phyloP scores from a whole-genome alignment of 1,140 invertebrate genomes.

The Phymastichus coffea region DNA sequence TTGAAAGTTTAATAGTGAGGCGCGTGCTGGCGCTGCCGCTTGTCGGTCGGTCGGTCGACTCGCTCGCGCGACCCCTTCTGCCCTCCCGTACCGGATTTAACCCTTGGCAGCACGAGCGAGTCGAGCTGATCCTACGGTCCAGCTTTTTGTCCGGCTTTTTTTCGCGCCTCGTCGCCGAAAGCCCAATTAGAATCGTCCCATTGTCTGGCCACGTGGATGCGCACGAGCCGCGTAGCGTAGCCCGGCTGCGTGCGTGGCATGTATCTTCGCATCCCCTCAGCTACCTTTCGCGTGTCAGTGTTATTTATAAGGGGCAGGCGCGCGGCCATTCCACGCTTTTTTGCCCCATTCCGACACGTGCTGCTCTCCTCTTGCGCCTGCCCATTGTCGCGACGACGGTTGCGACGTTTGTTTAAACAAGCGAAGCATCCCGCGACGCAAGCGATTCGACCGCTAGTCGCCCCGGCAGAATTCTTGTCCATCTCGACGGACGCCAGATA shows the following conservation, averaged over 20 bases:
- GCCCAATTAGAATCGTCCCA: conserved; percentile 52
- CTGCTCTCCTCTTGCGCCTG: no score
- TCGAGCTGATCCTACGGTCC: conserved; percentile 1
- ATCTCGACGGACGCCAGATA: no score
- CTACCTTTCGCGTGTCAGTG: not conserved
- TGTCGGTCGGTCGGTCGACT: no score
- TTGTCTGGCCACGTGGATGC: conserved; percentile 50
- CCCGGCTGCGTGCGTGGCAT: no score
- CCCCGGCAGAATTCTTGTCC: no score
- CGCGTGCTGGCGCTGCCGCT: not conserved
- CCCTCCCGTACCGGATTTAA: conserved; percentile 33
- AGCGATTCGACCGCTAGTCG: no score
- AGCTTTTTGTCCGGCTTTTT: conserved; percentile 25
- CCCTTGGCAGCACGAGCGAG: conserved; percentile 27
- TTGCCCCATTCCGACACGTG: no score
- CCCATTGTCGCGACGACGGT: no score
- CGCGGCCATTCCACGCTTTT: no score
- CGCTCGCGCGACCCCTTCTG: not conserved
- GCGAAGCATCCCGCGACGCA: no score
- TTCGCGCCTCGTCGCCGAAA: conserved; percentile 22
- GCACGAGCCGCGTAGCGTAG: conserved; percentile 40
- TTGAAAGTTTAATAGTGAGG: conserved; percentile 15
- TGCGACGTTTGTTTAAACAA: no score
- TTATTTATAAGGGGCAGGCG: no score
- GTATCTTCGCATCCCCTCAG: conserved; percentile 3